phyloP scores from a whole-genome alignment of 2,888 invertebrate species.

The Sepiola atlantica region DNA sequence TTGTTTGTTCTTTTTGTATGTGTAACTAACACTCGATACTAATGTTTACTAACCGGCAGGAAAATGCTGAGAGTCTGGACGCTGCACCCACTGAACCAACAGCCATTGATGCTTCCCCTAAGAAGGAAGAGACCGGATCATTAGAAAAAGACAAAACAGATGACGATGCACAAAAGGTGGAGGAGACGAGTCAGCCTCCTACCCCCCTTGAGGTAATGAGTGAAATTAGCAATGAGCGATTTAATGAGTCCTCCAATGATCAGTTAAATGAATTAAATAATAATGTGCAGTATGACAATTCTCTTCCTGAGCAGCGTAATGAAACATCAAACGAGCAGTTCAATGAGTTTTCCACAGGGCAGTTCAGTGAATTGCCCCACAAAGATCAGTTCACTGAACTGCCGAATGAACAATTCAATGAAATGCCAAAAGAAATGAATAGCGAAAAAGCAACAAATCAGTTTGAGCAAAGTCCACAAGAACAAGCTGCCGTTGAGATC shows the following conservation, averaged over 20 bases:
- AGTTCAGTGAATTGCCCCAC: neutral
- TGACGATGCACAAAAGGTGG: neutral
- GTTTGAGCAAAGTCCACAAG: neutral
- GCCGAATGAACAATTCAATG: neutral
- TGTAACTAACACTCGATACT: neutral
- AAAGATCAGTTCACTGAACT: neutral
- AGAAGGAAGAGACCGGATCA: neutral
- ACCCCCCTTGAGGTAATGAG: neutral
- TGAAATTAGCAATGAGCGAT: neutral
- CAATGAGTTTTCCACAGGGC: neutral
- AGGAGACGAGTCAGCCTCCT: neutral
- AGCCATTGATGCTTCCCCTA: neutral
- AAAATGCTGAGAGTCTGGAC: neutral
- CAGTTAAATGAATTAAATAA: constrained; percentile 32
- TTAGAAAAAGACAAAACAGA: neutral
- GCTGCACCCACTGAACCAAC: neutral
- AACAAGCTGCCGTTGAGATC: neutral
- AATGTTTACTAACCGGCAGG: neutral
- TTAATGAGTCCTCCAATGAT: neutral
- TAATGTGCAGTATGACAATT: neutral
- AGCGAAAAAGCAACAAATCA: neutral
- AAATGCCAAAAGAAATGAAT: neutral
- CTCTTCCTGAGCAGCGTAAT: neutral
- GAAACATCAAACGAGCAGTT: neutral
- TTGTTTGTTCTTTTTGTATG: neutral